Conservation (phyloP, 2,113 vertebrate species). For the Oryctolagus cuniculus region mOryCun1.1 NC_091445.1:5174501-5175000, state of each 20-base stretch:
- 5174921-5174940: not conserved
- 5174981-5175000: not conserved
- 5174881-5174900: not conserved
- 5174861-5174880: not conserved
- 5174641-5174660: rapidly evolving
- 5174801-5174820: not conserved
- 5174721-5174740: not conserved
- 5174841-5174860: not conserved
- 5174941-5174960: not conserved
- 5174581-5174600: not conserved
- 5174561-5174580: not conserved
- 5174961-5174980: slow-evolving; percentile 27
- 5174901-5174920: not conserved
- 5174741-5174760: not conserved
- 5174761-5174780: not conserved
- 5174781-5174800: not conserved
- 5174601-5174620: not conserved
- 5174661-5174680: not conserved
- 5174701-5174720: slow-evolving; percentile 28
- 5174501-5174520: not conserved
- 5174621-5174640: not conserved
- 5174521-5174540: not conserved
- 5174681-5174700: not conserved
- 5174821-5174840: slow-evolving; percentile 30
- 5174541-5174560: not conserved